Evolutionary conservation across 2,113 vertebrate genomes (phyloP).

Genomic region (Acanthochromis polyacanthus): DNA sequence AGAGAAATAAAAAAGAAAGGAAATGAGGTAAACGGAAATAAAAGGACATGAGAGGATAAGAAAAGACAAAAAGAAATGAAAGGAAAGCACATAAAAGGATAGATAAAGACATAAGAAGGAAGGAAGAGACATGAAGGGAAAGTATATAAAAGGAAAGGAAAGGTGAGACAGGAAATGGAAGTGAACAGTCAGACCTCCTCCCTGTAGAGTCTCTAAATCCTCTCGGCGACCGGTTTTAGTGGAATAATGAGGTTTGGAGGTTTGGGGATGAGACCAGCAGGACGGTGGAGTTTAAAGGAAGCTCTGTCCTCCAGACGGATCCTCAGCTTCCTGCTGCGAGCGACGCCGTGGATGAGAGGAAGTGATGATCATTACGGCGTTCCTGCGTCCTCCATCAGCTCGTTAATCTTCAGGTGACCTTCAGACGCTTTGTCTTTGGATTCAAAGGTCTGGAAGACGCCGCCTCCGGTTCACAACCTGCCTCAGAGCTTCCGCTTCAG

Average conservation of each 20-base stretch:
- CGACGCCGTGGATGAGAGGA: slow-evolving; percentile 58
- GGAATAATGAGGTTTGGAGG: slow-evolving; percentile 32
- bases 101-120: too few relatives aligned
- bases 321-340: slow-evolving; percentile 43
- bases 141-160: too few relatives aligned
- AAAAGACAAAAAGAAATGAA: too few relatives aligned
- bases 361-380: slow-evolving; percentile 64
- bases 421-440: slow-evolving; percentile 36
- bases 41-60: too few relatives aligned
- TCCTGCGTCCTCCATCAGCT: slow-evolving; percentile 56
- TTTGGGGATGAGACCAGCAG: slow-evolving; percentile 34
- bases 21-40: too few relatives aligned
- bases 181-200: background rate
- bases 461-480: slow-evolving; percentile 45
- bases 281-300: slow-evolving; percentile 28
- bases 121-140: too few relatives aligned
- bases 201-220: background rate
- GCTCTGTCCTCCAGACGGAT: slow-evolving; percentile 61
- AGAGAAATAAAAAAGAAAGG: too few relatives aligned
- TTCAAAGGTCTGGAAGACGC: slow-evolving; percentile 27
- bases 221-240: background rate
- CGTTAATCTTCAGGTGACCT: slow-evolving; percentile 71
- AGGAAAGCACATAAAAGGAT: too few relatives aligned
- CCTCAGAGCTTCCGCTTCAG: background rate
- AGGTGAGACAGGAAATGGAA: too few relatives aligned